phyloP scores from a whole-genome alignment of 2,888 invertebrate genomes.

The Orchesella flavescens region DNA sequence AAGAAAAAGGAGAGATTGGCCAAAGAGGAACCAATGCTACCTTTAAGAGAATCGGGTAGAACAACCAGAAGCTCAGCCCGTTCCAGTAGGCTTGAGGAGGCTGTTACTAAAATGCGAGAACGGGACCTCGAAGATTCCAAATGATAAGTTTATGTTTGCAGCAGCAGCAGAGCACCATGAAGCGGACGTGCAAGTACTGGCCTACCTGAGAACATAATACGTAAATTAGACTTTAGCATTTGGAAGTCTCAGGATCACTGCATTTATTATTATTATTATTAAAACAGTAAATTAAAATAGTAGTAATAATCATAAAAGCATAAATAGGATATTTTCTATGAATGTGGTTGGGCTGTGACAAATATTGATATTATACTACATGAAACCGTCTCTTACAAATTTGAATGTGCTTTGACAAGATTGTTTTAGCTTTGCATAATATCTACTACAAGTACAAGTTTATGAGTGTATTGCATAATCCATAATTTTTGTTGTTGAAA shows the following conservation, averaged over 20 bases:
- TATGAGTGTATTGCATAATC: background rate
- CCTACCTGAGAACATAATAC: slow-evolving; percentile 54
- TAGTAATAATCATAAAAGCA: no score
- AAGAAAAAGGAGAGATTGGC: slow-evolving; percentile 73
- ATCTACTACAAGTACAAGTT: background rate
- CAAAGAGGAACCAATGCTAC: slow-evolving; percentile 69
- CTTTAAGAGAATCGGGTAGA: slow-evolving; percentile 61
- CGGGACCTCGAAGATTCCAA: slow-evolving; percentile 55
- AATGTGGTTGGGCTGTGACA: background rate
- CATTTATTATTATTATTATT: slow-evolving; percentile 40
- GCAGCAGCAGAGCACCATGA: background rate
- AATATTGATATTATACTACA: slow-evolving; percentile 17
- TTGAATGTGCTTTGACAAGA: slow-evolving; percentile 2
- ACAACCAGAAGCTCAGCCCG: slow-evolving; percentile 67
- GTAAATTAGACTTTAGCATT: slow-evolving; percentile 27
- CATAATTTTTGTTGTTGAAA: no score
- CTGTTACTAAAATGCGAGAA: slow-evolving; percentile 69
- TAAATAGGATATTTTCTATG: no score
- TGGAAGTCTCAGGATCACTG: slow-evolving; percentile 49
- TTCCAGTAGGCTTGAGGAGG: slow-evolving; percentile 70
- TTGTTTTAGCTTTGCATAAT: background rate
- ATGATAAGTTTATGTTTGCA: background rate
- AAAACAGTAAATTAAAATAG: no score
- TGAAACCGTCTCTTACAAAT: slow-evolving; percentile 2
- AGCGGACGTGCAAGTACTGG: slow-evolving; percentile 17